These are phyloP conservation scores for Acanthosepion pharaonis DNA, from an alignment of 2,888 invertebrate genomes.

Conservation along the genomic window DNA sequence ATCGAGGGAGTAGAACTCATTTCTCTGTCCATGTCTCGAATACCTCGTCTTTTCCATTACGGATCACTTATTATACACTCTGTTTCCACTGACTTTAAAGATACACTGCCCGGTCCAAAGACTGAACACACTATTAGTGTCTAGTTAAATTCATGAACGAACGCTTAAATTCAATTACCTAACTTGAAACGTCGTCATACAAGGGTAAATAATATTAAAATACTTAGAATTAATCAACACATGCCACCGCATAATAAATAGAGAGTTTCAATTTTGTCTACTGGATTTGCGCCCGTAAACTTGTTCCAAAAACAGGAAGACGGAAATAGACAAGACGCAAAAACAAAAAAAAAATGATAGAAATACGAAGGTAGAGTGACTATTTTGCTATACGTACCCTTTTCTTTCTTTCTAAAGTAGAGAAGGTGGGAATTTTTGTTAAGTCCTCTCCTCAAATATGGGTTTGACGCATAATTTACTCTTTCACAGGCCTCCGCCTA, in stretches of 20 bases:
- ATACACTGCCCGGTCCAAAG: too few relatives aligned
- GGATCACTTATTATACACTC: too few relatives aligned
- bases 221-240: not conserved
- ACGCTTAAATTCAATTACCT: too few relatives aligned
- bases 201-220: too few relatives aligned
- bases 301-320: not conserved
- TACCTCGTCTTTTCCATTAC: too few relatives aligned
- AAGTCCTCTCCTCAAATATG: not conserved
- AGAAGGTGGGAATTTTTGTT: too few relatives aligned
- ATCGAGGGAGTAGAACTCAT: too few relatives aligned
- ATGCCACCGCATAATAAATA: not conserved
- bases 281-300: not conserved
- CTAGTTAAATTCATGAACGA: too few relatives aligned
- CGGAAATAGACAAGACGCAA: not conserved
- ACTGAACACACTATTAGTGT: too few relatives aligned
- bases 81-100: too few relatives aligned
- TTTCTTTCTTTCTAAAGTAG: not conserved
- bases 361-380: not conserved
- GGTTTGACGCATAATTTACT: constrained; percentile 18
- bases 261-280: not conserved
- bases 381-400: not conserved
- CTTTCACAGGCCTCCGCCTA: constrained; percentile 7
- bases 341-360: not conserved
- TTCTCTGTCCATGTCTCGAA: too few relatives aligned
- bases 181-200: too few relatives aligned